These are phyloP conservation scores for Scotopteryx bipunctaria DNA, from an alignment of 2,888 invertebrate genomes.

Conservation along the genomic window DNA sequence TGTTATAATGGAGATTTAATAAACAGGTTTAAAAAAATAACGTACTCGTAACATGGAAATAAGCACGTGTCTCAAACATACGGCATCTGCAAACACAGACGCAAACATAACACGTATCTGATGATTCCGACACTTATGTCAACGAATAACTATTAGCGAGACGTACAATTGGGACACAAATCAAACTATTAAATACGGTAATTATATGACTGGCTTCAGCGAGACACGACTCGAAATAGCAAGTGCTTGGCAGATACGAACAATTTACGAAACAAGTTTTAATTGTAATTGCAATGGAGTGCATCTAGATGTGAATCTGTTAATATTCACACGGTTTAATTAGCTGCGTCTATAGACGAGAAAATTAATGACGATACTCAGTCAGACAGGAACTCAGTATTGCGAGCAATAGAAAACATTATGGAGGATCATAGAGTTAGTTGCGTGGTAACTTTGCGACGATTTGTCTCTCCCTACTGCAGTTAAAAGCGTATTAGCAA, in stretches of 20 bases:
- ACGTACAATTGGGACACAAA: slow-evolving; percentile 31
- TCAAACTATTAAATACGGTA: slow-evolving; percentile 27
- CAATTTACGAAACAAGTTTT: slow-evolving; percentile 24
- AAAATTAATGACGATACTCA: slow-evolving; percentile 16
- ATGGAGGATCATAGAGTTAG: no score
- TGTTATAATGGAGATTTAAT: neutral
- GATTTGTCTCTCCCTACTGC: neutral
- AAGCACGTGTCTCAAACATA: slow-evolving; percentile 1
- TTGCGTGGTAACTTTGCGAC: neutral
- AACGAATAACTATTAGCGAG: slow-evolving; percentile 29
- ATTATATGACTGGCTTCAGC: slow-evolving; percentile 21
- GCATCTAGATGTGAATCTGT: slow-evolving; percentile 29
- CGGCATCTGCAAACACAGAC: neutral
- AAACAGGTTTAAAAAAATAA: neutral
- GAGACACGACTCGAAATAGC: slow-evolving; percentile 11
- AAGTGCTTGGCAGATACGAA: slow-evolving; percentile 23
- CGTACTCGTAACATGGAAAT: neutral
- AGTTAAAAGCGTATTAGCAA: slow-evolving; percentile 12
- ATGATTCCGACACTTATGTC: slow-evolving; percentile 30
- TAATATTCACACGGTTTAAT: slow-evolving; percentile 31
- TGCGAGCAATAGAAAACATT: no score
- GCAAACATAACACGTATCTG: slow-evolving; percentile 20
- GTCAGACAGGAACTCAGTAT: neutral
- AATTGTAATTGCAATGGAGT: slow-evolving; percentile 27
- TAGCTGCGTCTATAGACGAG: slow-evolving; percentile 17